Conservation (phyloP, 2,888 invertebrate species). For the Lasioglossum morio region DNA sequence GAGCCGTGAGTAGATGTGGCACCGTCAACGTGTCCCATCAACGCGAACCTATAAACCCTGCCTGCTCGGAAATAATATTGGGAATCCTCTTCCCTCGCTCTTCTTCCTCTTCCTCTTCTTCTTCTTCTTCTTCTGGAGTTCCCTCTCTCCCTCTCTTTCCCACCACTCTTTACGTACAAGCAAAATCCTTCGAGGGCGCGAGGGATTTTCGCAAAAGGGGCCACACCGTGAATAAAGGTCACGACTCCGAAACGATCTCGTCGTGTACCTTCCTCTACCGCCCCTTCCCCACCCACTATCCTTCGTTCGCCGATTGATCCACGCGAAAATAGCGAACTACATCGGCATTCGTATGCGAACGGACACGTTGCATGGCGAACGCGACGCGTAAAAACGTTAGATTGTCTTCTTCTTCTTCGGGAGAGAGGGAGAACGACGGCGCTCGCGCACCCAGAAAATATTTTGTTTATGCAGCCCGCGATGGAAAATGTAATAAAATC, state of each 20-base stretch:
- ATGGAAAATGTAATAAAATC: neutral
- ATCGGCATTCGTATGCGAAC: slow-evolving; percentile 46
- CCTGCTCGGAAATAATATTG: slow-evolving; percentile 68
- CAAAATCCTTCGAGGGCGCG: slow-evolving; percentile 46
- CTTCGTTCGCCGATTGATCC: slow-evolving; percentile 54
- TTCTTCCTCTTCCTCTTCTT: neutral
- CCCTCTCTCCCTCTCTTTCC: neutral
- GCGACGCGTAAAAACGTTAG: slow-evolving; percentile 22
- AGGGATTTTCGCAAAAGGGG: slow-evolving; percentile 46
- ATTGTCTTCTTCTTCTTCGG: slow-evolving; percentile 1
- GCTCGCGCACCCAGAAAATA: neutral
- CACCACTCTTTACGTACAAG: slow-evolving; percentile 39
- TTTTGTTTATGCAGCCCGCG: slow-evolving; percentile 20
- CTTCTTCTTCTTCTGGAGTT: slow-evolving; percentile 33
- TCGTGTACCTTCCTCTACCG: neutral
- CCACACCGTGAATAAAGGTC: slow-evolving; percentile 62
- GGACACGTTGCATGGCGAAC: slow-evolving; percentile 38
- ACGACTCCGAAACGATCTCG: slow-evolving; percentile 45
- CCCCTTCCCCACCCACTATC: neutral
- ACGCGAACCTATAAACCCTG: slow-evolving; percentile 68
- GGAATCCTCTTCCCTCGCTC: slow-evolving; percentile 56
- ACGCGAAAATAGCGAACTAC: slow-evolving; percentile 15
- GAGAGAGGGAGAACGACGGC: slow-evolving; percentile 2
- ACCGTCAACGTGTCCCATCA: slow-evolving; percentile 67
- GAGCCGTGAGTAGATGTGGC: slow-evolving; percentile 52